These are phyloP conservation scores for Pachyramphus minor DNA, from an alignment of 2,113 vertebrate genomes.

Conservation along the genomic window DNA sequence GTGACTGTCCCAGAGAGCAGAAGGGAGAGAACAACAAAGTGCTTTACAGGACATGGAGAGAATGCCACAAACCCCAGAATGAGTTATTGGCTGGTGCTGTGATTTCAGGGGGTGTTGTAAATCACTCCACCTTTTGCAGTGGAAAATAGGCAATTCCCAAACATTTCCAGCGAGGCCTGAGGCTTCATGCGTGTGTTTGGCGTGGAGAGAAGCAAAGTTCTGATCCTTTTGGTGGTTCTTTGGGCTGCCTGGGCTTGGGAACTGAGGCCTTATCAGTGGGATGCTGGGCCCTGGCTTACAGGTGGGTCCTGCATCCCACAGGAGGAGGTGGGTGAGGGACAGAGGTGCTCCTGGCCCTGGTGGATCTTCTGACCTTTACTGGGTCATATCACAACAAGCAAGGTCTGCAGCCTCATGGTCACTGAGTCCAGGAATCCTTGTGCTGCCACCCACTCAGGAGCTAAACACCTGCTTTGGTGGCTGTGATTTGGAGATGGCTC, in stretches of 20 bases:
- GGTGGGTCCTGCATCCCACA: background rate
- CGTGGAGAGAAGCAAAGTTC: background rate
- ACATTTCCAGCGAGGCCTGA: background rate
- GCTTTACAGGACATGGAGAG: no score
- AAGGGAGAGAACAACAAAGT: background rate
- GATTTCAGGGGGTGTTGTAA: background rate
- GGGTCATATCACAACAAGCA: background rate
- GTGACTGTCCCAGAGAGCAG: background rate
- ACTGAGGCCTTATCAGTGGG: background rate
- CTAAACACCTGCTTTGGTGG: background rate
- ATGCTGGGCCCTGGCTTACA: background rate
- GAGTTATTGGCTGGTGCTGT: background rate
- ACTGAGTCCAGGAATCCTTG: background rate
- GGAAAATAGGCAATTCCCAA: background rate
- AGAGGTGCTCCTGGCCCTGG: background rate
- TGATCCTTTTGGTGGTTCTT: background rate
- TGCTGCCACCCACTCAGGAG: background rate
- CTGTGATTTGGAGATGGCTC: background rate
- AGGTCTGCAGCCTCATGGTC: background rate
- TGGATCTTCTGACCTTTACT: background rate
- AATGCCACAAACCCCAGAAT: background rate
- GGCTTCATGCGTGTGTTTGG: fast-evolving
- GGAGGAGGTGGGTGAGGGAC: background rate
- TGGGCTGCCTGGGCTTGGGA: background rate
- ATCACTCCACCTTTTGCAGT: background rate